These are phyloP conservation scores for Adelges cooleyi DNA, from an alignment of 1,140 invertebrate genomes.

Conservation along the genomic window DNA sequence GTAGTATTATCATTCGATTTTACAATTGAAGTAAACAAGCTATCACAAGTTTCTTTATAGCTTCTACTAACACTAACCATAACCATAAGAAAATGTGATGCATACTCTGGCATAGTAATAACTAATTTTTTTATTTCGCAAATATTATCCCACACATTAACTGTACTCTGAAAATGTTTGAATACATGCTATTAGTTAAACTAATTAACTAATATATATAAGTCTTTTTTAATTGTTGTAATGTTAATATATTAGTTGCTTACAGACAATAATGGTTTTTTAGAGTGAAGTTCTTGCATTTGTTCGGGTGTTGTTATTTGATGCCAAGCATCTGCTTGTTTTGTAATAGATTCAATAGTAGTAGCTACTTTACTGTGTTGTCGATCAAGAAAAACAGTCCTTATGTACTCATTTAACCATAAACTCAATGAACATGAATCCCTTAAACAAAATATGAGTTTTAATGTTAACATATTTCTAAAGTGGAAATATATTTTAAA, in stretches of 20 bases:
- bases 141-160: constrained; percentile 58
- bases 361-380: constrained; percentile 48
- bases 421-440: constrained; percentile 53
- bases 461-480: too few species aligned
- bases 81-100: constrained; percentile 55
- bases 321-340: constrained; percentile 61
- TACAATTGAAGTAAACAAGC: constrained; percentile 62
- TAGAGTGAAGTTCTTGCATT: constrained; percentile 48
- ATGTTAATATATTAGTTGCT: constrained; percentile 29
- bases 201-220: too few species aligned
- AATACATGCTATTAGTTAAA: too few species aligned
- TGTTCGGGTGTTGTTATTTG: constrained; percentile 54
- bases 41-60: constrained; percentile 63
- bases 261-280: constrained; percentile 59
- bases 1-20: constrained; percentile 69
- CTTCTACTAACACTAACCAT: constrained; percentile 55
- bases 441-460: constrained; percentile 25
- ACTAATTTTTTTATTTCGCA: constrained; percentile 56
- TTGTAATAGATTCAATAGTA: constrained; percentile 54
- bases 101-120: constrained; percentile 57
- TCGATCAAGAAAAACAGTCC: constrained; percentile 53
- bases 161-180: constrained; percentile 50
- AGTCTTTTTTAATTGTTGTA: neutral
- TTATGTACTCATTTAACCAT: constrained; percentile 64
- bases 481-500: too few species aligned